phyloP scores from a whole-genome alignment of 2,797 vertebrate genomes.

The Hypotaenidia okinawae region DNA sequence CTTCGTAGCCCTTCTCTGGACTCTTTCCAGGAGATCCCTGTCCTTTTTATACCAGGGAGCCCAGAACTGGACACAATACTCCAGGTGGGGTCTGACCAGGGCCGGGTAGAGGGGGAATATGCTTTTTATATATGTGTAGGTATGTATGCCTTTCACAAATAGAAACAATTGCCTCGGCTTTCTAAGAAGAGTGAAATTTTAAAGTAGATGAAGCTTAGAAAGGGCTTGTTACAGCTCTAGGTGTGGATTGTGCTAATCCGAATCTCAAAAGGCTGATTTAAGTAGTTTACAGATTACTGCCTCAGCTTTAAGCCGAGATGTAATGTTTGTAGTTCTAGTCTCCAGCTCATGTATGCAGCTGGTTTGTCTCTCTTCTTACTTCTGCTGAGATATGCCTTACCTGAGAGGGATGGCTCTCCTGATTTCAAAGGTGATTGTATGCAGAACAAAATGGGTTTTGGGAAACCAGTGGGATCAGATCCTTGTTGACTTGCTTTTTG shows the following conservation, averaged over 20 bases:
- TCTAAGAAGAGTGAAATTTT: neutral
- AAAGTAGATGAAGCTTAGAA: neutral
- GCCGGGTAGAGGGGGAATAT: too few species aligned
- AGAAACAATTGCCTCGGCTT: neutral
- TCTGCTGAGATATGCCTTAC: neutral
- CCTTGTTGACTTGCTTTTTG: neutral
- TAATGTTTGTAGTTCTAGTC: neutral
- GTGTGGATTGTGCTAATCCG: neutral
- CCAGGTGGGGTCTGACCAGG: too few species aligned
- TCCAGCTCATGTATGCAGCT: neutral
- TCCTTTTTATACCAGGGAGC: too few species aligned
- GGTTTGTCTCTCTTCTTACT: neutral
- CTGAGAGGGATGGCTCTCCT: rapidly evolving
- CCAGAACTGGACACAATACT: too few species aligned
- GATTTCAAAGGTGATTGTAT: neutral
- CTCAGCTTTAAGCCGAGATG: neutral
- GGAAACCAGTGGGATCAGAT: neutral
- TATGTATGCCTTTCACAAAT: neutral
- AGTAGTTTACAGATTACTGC: neutral
- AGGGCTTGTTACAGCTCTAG: neutral
- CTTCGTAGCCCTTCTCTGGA: too few species aligned
- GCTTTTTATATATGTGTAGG: neutral
- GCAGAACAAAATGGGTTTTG: neutral
- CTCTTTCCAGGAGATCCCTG: too few species aligned
- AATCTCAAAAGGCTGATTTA: neutral